Percentiles rank a stretch among this genome's conserved stretches.
These are phyloP conservation scores for Pimephales promelas DNA, from an alignment of 2,113 vertebrate species.

Conservation along the genomic window DNA sequence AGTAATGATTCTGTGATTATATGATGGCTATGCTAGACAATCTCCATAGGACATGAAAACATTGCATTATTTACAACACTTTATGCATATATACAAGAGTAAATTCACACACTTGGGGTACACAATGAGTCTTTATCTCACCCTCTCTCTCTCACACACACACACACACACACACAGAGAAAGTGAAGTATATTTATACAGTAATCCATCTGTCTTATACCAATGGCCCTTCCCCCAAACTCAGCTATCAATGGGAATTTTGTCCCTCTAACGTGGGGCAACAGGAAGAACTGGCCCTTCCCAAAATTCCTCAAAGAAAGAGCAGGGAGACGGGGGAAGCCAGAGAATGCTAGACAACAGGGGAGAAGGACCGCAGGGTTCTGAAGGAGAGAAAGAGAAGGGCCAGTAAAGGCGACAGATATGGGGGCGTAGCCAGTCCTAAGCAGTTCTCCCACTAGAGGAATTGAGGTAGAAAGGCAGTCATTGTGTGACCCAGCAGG, in stretches of 20 bases:
- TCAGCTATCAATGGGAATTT: constrained; percentile 78
- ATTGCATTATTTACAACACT: neutral
- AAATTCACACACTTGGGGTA: constrained; percentile 5
- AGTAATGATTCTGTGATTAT: neutral
- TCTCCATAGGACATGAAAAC: neutral
- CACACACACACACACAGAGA: constrained; percentile 30
- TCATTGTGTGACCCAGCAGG: constrained; percentile 65
- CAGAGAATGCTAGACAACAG: constrained; percentile 4
- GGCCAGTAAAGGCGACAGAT: constrained; percentile 38
- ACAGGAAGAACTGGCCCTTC: constrained; percentile 71
- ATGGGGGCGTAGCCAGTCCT: neutral
- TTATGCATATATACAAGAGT: constrained; percentile 28
- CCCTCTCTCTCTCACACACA: constrained; percentile 48
- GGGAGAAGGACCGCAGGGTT: neutral
- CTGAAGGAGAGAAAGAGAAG: constrained; percentile 49
- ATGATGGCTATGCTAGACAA: neutral
- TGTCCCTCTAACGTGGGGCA: constrained; percentile 68
- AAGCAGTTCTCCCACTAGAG: constrained; percentile 26
- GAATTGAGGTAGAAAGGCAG: constrained; percentile 57
- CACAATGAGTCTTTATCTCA: constrained; percentile 13
- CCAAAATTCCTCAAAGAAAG: constrained; percentile 69
- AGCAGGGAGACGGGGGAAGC: neutral
- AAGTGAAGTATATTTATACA: constrained; percentile 50
- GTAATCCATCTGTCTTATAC: constrained; percentile 60
- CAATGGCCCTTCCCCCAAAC: constrained; percentile 64